Percentiles rank a stretch among this genome's conserved stretches.
These are phyloP conservation scores for Lathronympha strigana DNA, from an alignment of 2,888 invertebrate species.

Conservation along the genomic window DNA sequence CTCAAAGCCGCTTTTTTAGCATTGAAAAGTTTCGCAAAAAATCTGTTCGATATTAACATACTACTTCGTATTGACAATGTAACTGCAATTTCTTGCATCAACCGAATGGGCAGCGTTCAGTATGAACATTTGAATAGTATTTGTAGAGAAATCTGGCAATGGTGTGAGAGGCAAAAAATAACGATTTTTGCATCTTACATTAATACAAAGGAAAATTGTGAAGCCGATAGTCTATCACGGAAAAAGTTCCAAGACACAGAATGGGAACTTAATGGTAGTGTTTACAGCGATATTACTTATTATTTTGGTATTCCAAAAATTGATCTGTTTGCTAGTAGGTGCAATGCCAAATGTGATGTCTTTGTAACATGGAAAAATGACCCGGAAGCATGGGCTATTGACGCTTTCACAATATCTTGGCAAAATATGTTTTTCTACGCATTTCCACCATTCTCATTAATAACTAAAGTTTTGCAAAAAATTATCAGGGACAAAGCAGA, in stretches of 20 bases:
- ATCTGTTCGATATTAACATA: conserved; percentile 5
- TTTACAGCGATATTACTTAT: not conserved
- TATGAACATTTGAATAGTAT: conserved; percentile 35
- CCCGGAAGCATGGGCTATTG: conserved; percentile 29
- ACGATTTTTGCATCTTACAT: conserved; percentile 38
- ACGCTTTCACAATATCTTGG: conserved; percentile 40
- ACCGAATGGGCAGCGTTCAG: conserved; percentile 41
- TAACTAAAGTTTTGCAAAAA: conserved; percentile 11
- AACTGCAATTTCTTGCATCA: conserved; percentile 41
- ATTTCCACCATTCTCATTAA: conserved; percentile 45
- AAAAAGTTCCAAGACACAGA: conserved; percentile 25
- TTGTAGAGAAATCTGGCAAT: conserved; percentile 31
- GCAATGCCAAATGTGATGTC: conserved; percentile 25
- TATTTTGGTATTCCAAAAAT: conserved; percentile 1
- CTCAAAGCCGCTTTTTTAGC: conserved; percentile 39
- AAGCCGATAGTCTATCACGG: conserved; percentile 29
- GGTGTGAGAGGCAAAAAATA: conserved; percentile 35
- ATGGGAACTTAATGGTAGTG: conserved; percentile 12
- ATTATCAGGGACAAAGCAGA: not conserved
- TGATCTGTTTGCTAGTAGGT: conserved; percentile 31
- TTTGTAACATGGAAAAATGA: conserved; percentile 37
- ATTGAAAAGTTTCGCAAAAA: conserved; percentile 27
- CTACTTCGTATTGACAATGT: conserved; percentile 34
- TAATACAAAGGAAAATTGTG: conserved; percentile 26
- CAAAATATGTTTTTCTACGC: conserved; percentile 39